Evolutionary conservation across 2,113 vertebrate genomes (phyloP).

Genomic region (Cynoglossus semilaevis): DNA sequence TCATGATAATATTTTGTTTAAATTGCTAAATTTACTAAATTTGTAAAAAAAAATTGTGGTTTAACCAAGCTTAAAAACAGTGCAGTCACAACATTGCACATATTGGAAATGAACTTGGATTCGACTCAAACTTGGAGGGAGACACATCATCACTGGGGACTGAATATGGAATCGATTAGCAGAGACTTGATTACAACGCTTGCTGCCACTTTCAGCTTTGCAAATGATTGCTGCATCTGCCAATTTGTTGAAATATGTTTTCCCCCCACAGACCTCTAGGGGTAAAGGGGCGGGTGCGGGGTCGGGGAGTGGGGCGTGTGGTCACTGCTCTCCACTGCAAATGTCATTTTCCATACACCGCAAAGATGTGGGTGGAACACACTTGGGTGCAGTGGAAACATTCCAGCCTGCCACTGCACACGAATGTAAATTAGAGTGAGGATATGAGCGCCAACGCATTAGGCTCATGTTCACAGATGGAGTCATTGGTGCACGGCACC

Average conservation of each 20-base stretch:
- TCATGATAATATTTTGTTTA: too few species aligned
- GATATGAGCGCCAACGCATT: background rate
- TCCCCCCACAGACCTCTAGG: constrained; percentile 1
- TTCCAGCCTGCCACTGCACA: constrained; percentile 3
- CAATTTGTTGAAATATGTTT: constrained; percentile 16
- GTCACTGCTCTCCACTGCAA: constrained; percentile 28
- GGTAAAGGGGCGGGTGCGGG: too few species aligned
- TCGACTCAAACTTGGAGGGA: too few species aligned
- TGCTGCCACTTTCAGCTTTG: background rate
- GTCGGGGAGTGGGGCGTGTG: too few species aligned
- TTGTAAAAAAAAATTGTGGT: too few species aligned
- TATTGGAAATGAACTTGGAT: too few species aligned
- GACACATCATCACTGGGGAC: too few species aligned
- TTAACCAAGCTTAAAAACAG: too few species aligned
- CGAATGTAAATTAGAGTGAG: constrained; percentile 26
- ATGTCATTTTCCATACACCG: constrained; percentile 35
- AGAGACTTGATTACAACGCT: background rate
- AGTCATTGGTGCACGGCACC: constrained; percentile 35
- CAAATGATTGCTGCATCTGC: background rate
- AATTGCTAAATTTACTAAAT: too few species aligned
- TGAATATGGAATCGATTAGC: background rate
- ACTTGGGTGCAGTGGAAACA: constrained; percentile 12
- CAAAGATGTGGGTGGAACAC: constrained; percentile 5
- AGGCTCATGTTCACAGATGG: constrained; percentile 21
- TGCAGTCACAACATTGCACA: too few species aligned